These are phyloP conservation scores for Nowickia ferox DNA, from an alignment of 2,888 invertebrate genomes.

Conservation along the genomic window DNA sequence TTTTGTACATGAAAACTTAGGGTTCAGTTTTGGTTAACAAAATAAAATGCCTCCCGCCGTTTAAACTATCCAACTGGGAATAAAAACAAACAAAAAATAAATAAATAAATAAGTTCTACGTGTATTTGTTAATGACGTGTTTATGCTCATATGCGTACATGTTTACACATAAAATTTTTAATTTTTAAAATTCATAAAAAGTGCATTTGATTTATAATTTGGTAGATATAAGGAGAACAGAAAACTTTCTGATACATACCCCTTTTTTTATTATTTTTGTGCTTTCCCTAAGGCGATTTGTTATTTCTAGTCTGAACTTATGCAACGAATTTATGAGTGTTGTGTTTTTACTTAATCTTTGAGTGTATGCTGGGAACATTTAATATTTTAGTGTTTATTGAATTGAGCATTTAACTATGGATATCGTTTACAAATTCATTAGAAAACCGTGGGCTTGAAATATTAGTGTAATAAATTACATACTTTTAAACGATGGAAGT, in stretches of 20 bases:
- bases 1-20: too few relatives aligned
- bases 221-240: not conserved
- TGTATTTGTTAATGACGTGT: too few relatives aligned
- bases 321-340: constrained; percentile 5
- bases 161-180: too few relatives aligned
- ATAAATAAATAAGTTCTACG: too few relatives aligned
- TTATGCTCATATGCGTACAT: too few relatives aligned
- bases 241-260: not conserved
- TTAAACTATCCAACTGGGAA: too few relatives aligned
- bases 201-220: too few relatives aligned
- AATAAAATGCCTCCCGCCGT: too few relatives aligned
- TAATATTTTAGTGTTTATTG: constrained; percentile 50
- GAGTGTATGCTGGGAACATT: constrained; percentile 22
- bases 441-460: constrained; percentile 62
- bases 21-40: too few relatives aligned
- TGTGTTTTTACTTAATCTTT: not conserved
- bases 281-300: constrained; percentile 26
- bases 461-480: constrained; percentile 62
- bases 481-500: constrained; percentile 34
- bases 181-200: too few relatives aligned
- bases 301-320: not conserved
- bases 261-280: constrained; percentile 4
- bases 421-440: constrained; percentile 65
- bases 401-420: constrained; percentile 52
- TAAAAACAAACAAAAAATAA: too few relatives aligned